Base-by-base conservation (phyloP, 2,113 vertebrate species). In the Lepus timidus region DNA sequence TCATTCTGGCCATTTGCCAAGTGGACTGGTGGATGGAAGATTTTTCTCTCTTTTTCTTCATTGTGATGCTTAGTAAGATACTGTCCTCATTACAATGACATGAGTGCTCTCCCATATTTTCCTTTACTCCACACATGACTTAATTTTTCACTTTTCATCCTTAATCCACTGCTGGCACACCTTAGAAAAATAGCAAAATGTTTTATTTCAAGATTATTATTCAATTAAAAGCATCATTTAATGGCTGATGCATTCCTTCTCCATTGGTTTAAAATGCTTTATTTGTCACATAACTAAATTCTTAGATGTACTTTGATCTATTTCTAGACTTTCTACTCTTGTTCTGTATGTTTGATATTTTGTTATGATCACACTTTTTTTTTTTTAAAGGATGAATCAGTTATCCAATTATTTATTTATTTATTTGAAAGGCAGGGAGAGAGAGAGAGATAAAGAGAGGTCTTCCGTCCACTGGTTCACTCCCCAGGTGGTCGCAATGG, bases 161-260 rank as follows among this genome's bases (percentile, higher is more conserved):
- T 96, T 33, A 62, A 74, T 68, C 5, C 3, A 64, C 62, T n/a
- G 51, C 19, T 91, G 29, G 7, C 85, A 67, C 78, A 90, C 65
- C 61, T 86, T 67, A 13, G 55, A 93, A 93, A 91, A 87, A 3
- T 44, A 76, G 39, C 9, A 23, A 12, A 93, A 71, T 3, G 65
- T 67, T 87, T 83, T 73, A 61, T 83, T 76, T 79, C 51, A 91
- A 93, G 88, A 75, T 70, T 76, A 68, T 84, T 52, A 80, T 19
- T 17, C 27, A 44, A n/a, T 68, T 91, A 22, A 84, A 64, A 2
- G 39, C 13, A 64, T 3, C n/a, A 14, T n/a, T 82, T 92, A 27
- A n/a, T 82, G 29, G 44, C 22, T 90, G 80, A 76, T 87, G 13
- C 4, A 58, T 71, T 85, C 13, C 92, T 49, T 64, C 0, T 14